Conservation (phyloP, 2,797 vertebrate species). For the Gymnothorax reevesii region DNA sequence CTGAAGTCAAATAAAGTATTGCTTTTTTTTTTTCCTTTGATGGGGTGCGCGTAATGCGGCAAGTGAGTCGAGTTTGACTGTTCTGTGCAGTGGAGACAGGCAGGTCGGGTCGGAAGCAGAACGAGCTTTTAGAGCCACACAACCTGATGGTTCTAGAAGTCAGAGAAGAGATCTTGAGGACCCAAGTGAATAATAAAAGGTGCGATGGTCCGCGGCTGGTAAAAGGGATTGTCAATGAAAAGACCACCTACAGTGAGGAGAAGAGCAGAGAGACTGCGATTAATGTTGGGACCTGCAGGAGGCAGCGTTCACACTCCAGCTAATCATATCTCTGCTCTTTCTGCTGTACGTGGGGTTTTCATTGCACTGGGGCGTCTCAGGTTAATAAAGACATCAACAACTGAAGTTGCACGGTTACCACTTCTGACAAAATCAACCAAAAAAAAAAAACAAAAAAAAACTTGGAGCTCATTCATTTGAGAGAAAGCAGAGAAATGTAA, state of each 20-base stretch:
- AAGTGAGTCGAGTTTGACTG: slow-evolving; percentile 39
- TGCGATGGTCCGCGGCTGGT: slow-evolving; percentile 96
- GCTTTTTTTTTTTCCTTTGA: slow-evolving; percentile 60
- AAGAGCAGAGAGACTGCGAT: slow-evolving; percentile 83
- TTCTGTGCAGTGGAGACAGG: slow-evolving; percentile 45
- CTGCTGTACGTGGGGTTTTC: slow-evolving; percentile 88
- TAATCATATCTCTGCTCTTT: slow-evolving; percentile 86
- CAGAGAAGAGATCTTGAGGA: slow-evolving; percentile 98
- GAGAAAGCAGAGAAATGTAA: slow-evolving; percentile 84
- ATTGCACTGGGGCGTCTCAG: slow-evolving; percentile 71
- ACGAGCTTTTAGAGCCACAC: slow-evolving; percentile 78
- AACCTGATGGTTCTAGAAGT: slow-evolving; percentile 94
- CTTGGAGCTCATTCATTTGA: slow-evolving; percentile 73
- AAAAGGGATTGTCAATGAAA: slow-evolving; percentile 99
- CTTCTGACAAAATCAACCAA: slow-evolving; percentile 65
- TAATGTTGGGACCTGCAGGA: slow-evolving; percentile 73
- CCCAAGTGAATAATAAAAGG: slow-evolving; percentile 99
- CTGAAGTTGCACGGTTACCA: slow-evolving; percentile 77
- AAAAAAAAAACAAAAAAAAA: slow-evolving; percentile 43
- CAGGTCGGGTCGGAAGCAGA: slow-evolving; percentile 47
- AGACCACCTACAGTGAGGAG: slow-evolving; percentile 92
- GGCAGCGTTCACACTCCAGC: slow-evolving; percentile 70
- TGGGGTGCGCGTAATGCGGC: slow-evolving; percentile 38
- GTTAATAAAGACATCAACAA: slow-evolving; percentile 74
- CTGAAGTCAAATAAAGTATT: slow-evolving; percentile 72